Base-by-base conservation (phyloP, 2,797 vertebrate species). In the Acanthornis magna region DNA sequence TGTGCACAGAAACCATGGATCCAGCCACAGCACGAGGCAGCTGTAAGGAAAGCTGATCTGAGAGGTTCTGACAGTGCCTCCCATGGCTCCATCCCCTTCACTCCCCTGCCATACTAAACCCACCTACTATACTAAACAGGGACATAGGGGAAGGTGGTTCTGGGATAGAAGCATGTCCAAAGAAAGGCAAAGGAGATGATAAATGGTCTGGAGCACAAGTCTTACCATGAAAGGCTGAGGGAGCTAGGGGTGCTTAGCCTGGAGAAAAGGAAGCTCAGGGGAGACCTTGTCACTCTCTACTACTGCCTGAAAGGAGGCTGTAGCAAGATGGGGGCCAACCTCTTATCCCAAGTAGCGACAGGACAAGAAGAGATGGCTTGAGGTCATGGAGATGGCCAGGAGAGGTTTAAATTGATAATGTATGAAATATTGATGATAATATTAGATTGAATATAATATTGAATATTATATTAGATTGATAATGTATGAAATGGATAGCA, bases 151-250 rank as follows among this genome's bases (percentile, higher is more conserved):
- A 8, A 80, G 23, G 27, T 26, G n/a, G 6, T 12, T 73, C 53
- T 81, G 47, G 58, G 54, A 62, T 32, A 68, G 22, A 34, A 51
- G 19, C 7, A 40, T 2, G 9, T 6, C 16, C n/a, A 71, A 47
- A 67, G 47, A 43, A 62, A 30, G 18, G 21, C 45, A 71, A 53
- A 45, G 40, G 34, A 58, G 29, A 21, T 47, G 40, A 34, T 15
- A 16, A 77, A 32, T 40, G 22, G 9, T 20, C 53, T 72, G 53
- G 30, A 60, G 18, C 47, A 47, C 22, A 32, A 66, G 13, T 27
- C 18, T 66, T 42, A 54, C 9, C 10, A 42, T 19, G 7, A 66
- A 26, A 0, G 0, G 34, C 60, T 47, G 38, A 77, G 38, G 7
- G 25, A 71, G 17, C 38, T 14, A 13, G 1, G 19, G 15, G 2